Evolutionary conservation across 2,797 vertebrate species (phyloP), one percentile per base, ranked within the genome.

Genomic region (Paratrypauchen microcephalus): DNA sequence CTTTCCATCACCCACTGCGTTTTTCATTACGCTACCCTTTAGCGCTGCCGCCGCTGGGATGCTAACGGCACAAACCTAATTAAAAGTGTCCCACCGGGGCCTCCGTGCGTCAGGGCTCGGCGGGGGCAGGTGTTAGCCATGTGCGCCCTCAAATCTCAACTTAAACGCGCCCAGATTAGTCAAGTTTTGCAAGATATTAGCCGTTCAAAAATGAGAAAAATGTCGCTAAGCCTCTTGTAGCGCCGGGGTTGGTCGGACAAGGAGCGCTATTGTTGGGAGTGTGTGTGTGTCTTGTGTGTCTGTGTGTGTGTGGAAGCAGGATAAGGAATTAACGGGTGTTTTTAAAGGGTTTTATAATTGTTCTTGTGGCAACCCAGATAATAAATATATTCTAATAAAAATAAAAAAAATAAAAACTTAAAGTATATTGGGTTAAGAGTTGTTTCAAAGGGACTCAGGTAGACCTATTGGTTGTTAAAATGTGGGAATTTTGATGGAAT

Each of bases 141-240:
- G 87, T 75, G 87, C 79, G 94, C 84, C 74, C 90, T 90, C 92
- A 91, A 93, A 93, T 94, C 91, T 92, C 93, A 95, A 95, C 94
- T 96, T 96, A 96, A 95, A 95, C 89, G 88, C 95, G 94, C 95
- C 96, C 95, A 95, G 96, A 97, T 99, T 97, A 98, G 93, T 93
- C 95, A 94, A 96, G 93, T 92, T 95, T 93, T 91, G 89, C 93
- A 93, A 95, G 95, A 97, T 95, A 95, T 98, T 97, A 99, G 97
- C 97, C 93, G 95, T 94, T 97, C 93, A 98, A 95, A 98, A 97
- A 98, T 98, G 95, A 96, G 95, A 98, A 99, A 98, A 99, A 99
- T 98, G 95, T 94, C 88, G 89, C 83, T 98, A 98, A 99, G 95
- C 96, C 90, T 91, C 90, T 95, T 92, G 88, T 94, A 93, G 87